Percentiles rank a stretch among this genome's conserved stretches.
These are phyloP conservation scores for Potamilus streckersoni DNA, from an alignment of 1,140 invertebrate species.

Conservation along the genomic window DNA sequence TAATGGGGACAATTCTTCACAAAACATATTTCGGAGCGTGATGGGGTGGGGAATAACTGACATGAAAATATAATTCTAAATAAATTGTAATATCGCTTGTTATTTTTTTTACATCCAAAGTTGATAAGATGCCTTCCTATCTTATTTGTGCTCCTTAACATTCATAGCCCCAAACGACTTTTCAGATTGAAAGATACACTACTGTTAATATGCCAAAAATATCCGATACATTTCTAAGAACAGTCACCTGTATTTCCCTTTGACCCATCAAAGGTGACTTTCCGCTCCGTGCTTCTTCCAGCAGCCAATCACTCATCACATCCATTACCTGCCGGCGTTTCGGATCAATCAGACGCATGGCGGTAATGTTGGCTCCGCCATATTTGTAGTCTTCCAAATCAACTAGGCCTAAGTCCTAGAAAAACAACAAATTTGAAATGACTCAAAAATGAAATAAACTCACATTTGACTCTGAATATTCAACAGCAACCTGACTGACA, in stretches of 20 bases:
- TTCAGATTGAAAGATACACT: not conserved
- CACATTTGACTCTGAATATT: too few species aligned
- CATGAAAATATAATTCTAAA: too few species aligned
- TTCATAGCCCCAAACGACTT: not conserved
- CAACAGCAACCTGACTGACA: too few species aligned
- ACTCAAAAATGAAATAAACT: too few species aligned
- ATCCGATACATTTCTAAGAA: not conserved
- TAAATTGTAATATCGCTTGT: too few species aligned
- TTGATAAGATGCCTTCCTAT: not conserved
- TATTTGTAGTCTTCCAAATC: constrained; percentile 63
- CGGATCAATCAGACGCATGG: constrained; percentile 61
- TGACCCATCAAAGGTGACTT: constrained; percentile 48
- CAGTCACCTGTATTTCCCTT: constrained; percentile 48
- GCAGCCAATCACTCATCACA: constrained; percentile 50
- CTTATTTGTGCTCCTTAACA: not conserved
- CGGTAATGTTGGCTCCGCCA: constrained; percentile 64
- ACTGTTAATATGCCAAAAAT: not conserved
- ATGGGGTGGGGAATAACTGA: too few species aligned
- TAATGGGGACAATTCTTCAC: too few species aligned
- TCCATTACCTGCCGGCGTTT: constrained; percentile 41
- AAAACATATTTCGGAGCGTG: too few species aligned
- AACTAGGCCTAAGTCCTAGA: constrained; percentile 61
- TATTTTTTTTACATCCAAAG: too few species aligned
- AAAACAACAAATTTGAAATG: not conserved
- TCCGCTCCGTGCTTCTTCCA: constrained; percentile 29